Conservation (phyloP, 2,113 vertebrate species). For the Hippopotamus amphibius region DNA sequence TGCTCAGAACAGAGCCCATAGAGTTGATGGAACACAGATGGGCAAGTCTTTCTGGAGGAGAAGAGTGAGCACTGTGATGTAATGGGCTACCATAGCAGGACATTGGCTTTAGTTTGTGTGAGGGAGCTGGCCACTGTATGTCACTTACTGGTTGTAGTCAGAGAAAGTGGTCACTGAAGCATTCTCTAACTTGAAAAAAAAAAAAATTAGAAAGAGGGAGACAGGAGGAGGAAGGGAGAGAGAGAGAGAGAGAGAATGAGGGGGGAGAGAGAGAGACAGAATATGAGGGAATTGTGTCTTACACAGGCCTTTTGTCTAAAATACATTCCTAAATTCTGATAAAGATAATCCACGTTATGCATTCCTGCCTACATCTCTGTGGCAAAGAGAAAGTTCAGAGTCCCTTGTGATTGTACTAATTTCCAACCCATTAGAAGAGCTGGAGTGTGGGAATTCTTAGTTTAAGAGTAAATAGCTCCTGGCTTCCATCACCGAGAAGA, state of each 20-base stretch:
- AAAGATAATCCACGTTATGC: background rate
- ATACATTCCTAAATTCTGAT: background rate
- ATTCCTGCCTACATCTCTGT: background rate
- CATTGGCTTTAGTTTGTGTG: background rate
- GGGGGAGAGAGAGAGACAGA: background rate
- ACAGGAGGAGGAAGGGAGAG: background rate
- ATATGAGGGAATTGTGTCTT: background rate
- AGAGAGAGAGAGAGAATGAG: background rate
- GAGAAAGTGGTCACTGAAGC: background rate
- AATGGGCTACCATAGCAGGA: too few species aligned
- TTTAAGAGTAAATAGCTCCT: constrained; percentile 44
- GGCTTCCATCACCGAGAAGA: constrained; percentile 26
- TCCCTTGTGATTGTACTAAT: constrained; percentile 17
- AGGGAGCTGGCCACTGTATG: background rate
- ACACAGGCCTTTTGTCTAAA: background rate
- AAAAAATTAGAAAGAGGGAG: background rate
- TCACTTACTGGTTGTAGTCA: background rate
- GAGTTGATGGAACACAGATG: background rate
- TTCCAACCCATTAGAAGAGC: constrained; percentile 47
- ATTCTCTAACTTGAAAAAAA: background rate
- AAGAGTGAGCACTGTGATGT: background rate
- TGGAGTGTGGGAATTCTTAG: background rate
- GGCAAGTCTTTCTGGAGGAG: background rate
- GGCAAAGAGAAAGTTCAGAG: background rate
- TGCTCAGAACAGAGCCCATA: background rate